Conservation (phyloP, 2,888 invertebrate genomes). For the Pemphredon lugubris region DNA sequence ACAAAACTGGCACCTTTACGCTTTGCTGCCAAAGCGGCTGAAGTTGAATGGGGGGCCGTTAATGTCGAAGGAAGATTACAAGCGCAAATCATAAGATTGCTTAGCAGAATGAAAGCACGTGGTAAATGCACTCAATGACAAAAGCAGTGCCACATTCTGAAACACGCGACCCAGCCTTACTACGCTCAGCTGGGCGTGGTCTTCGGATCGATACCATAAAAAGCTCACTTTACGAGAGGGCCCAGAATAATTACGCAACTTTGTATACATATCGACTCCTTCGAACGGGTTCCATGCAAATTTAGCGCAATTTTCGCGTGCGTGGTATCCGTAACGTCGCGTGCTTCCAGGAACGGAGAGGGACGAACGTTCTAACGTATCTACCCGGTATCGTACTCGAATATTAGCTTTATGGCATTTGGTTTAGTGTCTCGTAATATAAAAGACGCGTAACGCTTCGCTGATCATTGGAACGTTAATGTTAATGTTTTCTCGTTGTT, state of each 20-base stretch:
- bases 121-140: slow-evolving; percentile 3
- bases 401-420: no score
- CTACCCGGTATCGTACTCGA: not conserved
- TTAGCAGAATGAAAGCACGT: not conserved
- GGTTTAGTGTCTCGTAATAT: slow-evolving; percentile 5
- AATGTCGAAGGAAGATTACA: slow-evolving; percentile 34
- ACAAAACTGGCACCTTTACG: no score
- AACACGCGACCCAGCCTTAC: slow-evolving; percentile 37
- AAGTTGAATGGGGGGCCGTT: no score
- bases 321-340: no score
- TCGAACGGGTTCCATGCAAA: slow-evolving; percentile 6
- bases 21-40: no score
- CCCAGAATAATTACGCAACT: slow-evolving; percentile 15
- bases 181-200: slow-evolving; percentile 68
- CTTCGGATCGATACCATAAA: slow-evolving; percentile 72
- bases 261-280: slow-evolving; percentile 3
- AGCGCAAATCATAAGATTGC: slow-evolving; percentile 28
- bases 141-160: slow-evolving; percentile 18
- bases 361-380: no score
- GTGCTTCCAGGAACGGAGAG: not conserved
- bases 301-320: slow-evolving; percentile 2
- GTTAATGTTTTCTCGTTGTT: not conserved
- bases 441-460: slow-evolving; percentile 1
- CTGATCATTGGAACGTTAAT: slow-evolving; percentile 8
- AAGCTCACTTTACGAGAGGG: slow-evolving; percentile 44